Percentiles rank a stretch among this genome's conserved stretches.
Evolutionary conservation across 2,888 invertebrate species (phyloP).

Genomic region (Eucera pruinosa): DNA sequence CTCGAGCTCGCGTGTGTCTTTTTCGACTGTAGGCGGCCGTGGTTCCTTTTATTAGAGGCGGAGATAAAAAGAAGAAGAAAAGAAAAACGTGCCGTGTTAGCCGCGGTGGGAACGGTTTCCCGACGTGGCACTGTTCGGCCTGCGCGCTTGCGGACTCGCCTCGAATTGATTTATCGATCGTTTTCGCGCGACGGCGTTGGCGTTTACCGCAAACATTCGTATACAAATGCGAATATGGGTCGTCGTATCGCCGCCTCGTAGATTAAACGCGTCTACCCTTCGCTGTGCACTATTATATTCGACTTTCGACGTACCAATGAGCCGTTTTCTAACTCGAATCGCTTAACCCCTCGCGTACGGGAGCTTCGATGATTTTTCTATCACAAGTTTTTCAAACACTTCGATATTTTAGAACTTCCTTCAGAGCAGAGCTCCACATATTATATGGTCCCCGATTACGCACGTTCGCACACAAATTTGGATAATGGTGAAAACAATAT

Average conservation of each 20-base stretch:
- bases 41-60: neutral
- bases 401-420: too few species aligned
- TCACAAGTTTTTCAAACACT: too few species aligned
- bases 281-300: conserved; percentile 36
- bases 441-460: too few species aligned
- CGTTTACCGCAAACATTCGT: conserved; percentile 71
- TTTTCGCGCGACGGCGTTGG: conserved; percentile 62
- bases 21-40: conserved; percentile 40
- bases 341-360: neutral
- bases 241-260: conserved; percentile 62
- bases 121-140: conserved; percentile 42
- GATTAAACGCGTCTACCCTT: conserved; percentile 32
- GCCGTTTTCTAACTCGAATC: neutral
- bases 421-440: too few species aligned
- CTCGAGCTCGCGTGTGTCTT: conserved; percentile 23
- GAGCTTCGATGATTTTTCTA: too few species aligned
- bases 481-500: too few species aligned
- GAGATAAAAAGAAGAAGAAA: neutral
- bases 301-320: conserved; percentile 36
- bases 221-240: conserved; percentile 69
- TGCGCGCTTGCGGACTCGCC: conserved; percentile 73
- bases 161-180: conserved; percentile 78
- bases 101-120: conserved; percentile 40
- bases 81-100: conserved; percentile 39
- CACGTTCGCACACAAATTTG: too few species aligned